These are phyloP conservation scores for Vannuccia rotundouncinata DNA, from an alignment of 2,888 invertebrate species.

Conservation along the genomic window DNA sequence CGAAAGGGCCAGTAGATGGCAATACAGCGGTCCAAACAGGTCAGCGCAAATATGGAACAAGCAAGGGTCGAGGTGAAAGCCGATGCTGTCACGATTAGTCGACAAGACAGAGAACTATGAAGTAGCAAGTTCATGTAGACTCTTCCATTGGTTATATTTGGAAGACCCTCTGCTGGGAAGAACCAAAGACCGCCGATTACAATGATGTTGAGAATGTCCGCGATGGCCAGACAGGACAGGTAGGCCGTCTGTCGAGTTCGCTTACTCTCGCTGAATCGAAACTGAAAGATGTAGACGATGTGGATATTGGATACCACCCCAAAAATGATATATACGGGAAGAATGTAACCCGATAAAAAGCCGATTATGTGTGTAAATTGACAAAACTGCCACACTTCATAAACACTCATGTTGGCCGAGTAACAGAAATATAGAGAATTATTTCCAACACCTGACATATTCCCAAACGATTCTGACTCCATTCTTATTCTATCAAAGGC, in stretches of 20 bases:
- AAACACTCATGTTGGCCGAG: too few relatives aligned
- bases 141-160: slow-evolving; percentile 1
- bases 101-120: slow-evolving; percentile 16
- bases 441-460: too few relatives aligned
- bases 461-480: too few relatives aligned
- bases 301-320: slow-evolving; percentile 30
- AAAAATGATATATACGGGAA: slow-evolving; percentile 9
- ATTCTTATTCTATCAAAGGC: too few relatives aligned
- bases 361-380: too few relatives aligned
- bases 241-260: slow-evolving; percentile 29
- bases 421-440: too few relatives aligned
- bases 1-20: slow-evolving; percentile 32
- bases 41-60: background rate
- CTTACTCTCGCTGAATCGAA: background rate
- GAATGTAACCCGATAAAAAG: slow-evolving; percentile 20
- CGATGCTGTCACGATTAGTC: background rate
- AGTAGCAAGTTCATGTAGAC: slow-evolving; percentile 27
- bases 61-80: slow-evolving; percentile 35
- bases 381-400: too few relatives aligned
- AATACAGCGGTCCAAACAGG: slow-evolving; percentile 30
- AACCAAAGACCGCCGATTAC: slow-evolving; percentile 1
- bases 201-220: slow-evolving; percentile 32
- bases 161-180: slow-evolving; percentile 32
- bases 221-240: slow-evolving; percentile 21
- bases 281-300: slow-evolving; percentile 12